A percentile compares a stretch with the other conserved stretches of the same genome.
phyloP scores from a whole-genome alignment of 2,113 vertebrate genomes.

The Vidua chalybeata region DNA sequence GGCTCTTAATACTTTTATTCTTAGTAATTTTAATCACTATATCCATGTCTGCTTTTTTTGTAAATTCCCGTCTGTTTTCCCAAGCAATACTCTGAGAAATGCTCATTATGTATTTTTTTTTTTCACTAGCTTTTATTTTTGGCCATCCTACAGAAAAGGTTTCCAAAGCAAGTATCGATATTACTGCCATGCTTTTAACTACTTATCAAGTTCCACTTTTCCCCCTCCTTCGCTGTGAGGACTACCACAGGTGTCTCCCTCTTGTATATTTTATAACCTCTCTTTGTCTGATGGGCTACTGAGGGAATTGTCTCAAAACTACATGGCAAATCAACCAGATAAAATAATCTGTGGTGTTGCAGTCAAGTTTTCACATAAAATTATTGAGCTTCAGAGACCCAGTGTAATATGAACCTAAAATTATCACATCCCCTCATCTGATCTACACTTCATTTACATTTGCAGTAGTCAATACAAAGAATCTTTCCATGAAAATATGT shows the following conservation, averaged over 20 bases:
- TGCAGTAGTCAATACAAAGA: background rate
- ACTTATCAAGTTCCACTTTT: background rate
- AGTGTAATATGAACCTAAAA: background rate
- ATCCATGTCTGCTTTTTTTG: background rate
- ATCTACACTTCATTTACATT: background rate
- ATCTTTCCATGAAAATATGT: background rate
- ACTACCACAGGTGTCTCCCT: background rate
- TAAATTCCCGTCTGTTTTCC: background rate
- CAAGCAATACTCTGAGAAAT: background rate
- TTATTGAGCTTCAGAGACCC: background rate
- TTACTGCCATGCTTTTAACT: background rate
- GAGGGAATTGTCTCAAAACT: background rate
- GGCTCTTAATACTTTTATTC: background rate
- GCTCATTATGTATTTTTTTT: background rate
- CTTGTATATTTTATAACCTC: background rate
- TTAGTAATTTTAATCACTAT: background rate
- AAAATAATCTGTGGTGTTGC: background rate
- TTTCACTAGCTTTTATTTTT: background rate
- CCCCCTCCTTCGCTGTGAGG: background rate
- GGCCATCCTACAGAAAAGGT: background rate
- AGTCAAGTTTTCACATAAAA: background rate
- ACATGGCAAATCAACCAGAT: background rate
- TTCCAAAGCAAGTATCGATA: background rate
- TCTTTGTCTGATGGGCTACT: background rate
- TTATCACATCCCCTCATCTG: background rate